Evolutionary conservation across 2,113 vertebrate species (phyloP).

Genomic region (Psettodes erumei): DNA sequence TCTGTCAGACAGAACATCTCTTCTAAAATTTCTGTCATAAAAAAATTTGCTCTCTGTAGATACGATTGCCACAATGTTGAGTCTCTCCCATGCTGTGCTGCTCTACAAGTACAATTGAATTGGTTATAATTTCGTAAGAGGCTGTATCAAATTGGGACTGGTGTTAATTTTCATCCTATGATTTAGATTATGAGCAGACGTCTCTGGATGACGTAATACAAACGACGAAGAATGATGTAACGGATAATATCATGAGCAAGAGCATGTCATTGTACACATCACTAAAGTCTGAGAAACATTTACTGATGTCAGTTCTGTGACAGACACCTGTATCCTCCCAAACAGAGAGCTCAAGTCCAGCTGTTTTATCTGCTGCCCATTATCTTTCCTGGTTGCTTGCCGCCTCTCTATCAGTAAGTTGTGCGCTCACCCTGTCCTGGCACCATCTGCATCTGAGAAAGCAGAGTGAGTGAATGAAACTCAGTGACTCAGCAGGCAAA

Average conservation of each 20-base stretch:
- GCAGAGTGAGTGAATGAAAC: constrained; percentile 31
- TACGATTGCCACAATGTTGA: neutral
- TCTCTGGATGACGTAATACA: too few species aligned
- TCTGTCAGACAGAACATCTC: too few species aligned
- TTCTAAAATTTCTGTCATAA: too few species aligned
- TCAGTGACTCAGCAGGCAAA: constrained; percentile 46
- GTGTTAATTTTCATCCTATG: neutral
- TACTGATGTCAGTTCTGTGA: neutral
- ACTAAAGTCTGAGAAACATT: neutral
- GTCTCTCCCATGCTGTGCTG: neutral
- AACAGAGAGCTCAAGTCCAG: neutral
- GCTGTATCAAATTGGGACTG: neutral
- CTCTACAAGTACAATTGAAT: neutral
- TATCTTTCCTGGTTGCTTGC: constrained; percentile 23
- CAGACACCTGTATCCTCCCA: neutral
- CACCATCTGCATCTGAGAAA: constrained; percentile 31
- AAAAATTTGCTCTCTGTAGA: neutral
- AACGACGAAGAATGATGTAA: neutral
- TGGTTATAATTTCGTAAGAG: neutral
- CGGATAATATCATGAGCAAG: neutral
- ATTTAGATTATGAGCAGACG: neutral
- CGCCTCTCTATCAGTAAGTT: constrained; percentile 13
- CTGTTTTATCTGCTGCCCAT: neutral
- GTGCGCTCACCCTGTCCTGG: constrained; percentile 5
- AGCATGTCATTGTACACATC: neutral